Evolutionary conservation across 2,797 vertebrate species (phyloP).

Genomic region (Numenius phaeopus): DNA sequence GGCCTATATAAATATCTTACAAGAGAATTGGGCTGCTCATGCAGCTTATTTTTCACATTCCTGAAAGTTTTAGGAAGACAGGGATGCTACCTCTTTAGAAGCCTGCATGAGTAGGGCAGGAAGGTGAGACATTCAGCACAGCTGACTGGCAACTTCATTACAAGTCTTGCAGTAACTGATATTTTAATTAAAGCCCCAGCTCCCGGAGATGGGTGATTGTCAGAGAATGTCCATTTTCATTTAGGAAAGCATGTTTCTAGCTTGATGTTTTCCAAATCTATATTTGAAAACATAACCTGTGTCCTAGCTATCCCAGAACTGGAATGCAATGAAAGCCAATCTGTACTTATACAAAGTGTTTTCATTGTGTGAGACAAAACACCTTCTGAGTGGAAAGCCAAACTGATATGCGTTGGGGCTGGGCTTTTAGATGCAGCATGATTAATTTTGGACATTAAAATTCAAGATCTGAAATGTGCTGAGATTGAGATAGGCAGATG

Average conservation of each 20-base stretch:
- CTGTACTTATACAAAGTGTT: background rate
- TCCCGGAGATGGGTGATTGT: background rate
- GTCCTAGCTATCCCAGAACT: background rate
- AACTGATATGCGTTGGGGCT: background rate
- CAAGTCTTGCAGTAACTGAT: background rate
- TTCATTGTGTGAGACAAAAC: conserved; percentile 4
- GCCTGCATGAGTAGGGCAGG: background rate
- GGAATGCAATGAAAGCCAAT: background rate
- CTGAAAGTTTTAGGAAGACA: conserved; percentile 15
- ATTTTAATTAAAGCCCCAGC: conserved; percentile 34
- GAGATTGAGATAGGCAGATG: background rate
- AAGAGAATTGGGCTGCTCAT: background rate
- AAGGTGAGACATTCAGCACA: background rate
- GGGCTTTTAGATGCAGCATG: background rate
- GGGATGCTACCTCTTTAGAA: background rate
- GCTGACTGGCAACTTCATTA: background rate
- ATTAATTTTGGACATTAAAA: background rate
- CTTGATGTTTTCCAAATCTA: background rate
- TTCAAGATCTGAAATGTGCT: background rate
- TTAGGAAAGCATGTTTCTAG: background rate
- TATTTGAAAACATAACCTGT: background rate
- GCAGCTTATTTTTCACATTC: background rate
- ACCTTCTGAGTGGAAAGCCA: background rate
- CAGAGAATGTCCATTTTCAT: conserved; percentile 1
- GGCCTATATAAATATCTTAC: conserved; percentile 11